Evolutionary conservation across 2,888 invertebrate species (phyloP).

Genomic region (Thymelicus acteon): DNA sequence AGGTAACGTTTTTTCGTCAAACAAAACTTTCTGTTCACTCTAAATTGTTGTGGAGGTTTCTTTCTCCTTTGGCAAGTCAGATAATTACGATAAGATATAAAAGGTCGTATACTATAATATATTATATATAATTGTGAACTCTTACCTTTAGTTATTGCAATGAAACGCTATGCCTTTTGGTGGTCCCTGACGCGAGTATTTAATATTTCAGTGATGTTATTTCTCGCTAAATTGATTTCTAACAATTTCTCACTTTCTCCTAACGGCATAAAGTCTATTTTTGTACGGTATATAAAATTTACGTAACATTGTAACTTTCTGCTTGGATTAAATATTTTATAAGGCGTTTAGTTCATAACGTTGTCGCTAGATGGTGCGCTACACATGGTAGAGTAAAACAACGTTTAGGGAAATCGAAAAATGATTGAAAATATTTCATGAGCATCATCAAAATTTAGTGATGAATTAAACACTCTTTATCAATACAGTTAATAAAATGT

Average conservation of each 20-base stretch:
- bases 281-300: slow-evolving; percentile 50
- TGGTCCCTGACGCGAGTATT: slow-evolving; percentile 57
- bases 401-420: too few species aligned
- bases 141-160: slow-evolving; percentile 34
- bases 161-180: slow-evolving; percentile 59
- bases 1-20: slow-evolving; percentile 37
- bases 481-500: not conserved
- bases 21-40: slow-evolving; percentile 33
- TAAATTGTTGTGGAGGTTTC: slow-evolving; percentile 36
- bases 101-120: slow-evolving; percentile 11
- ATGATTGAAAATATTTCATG: too few species aligned
- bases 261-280: slow-evolving; percentile 43
- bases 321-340: slow-evolving; percentile 68
- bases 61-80: slow-evolving; percentile 31
- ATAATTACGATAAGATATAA: slow-evolving; percentile 33
- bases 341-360: slow-evolving; percentile 39
- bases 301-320: slow-evolving; percentile 71
- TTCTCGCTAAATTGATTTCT: slow-evolving; percentile 51
- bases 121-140: slow-evolving; percentile 27
- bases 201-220: slow-evolving; percentile 71
- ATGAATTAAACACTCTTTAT: not conserved
- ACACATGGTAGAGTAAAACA: not conserved
- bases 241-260: slow-evolving; percentile 39
- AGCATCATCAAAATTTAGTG: not conserved
- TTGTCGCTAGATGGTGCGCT: slow-evolving; percentile 43